Conservation (phyloP, 1,140 invertebrate species). For the Procambarus clarkii region DNA sequence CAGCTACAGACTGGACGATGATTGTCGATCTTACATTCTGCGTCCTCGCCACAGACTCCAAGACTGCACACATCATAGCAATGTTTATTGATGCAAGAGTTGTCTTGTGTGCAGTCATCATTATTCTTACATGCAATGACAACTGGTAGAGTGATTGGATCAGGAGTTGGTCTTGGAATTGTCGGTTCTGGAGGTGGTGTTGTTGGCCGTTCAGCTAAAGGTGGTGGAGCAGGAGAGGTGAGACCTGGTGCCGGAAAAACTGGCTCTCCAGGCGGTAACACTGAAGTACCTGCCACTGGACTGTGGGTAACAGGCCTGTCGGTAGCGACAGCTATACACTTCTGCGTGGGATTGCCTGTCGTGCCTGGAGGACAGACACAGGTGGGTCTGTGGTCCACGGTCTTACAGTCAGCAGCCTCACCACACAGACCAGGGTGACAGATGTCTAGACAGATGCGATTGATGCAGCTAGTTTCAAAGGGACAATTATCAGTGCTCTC, state of each 20-base stretch:
- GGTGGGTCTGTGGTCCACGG: conserved; percentile 85
- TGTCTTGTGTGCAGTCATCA: conserved; percentile 83
- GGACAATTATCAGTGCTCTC: conserved; percentile 82
- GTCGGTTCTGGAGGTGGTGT: conserved; percentile 81
- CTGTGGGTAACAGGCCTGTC: conserved; percentile 74
- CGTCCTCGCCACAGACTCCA: conserved; percentile 84
- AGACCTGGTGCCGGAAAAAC: conserved; percentile 21
- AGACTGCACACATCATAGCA: conserved; percentile 86
- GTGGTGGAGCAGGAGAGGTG: conserved; percentile 40
- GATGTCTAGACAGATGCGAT: conserved; percentile 88
- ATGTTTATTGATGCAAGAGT: conserved; percentile 81
- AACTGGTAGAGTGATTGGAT: conserved; percentile 77
- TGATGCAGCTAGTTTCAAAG: conserved; percentile 91
- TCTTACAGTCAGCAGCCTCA: conserved; percentile 89
- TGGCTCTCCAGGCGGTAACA: conserved; percentile 83
- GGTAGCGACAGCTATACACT: conserved; percentile 66
- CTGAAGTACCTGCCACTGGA: conserved; percentile 84
- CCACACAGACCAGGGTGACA: conserved; percentile 84
- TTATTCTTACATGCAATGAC: conserved; percentile 66
- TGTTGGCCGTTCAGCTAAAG: conserved; percentile 75
- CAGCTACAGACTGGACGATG: conserved; percentile 74
- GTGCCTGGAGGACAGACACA: conserved; percentile 72
- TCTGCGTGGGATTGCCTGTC: conserved; percentile 75
- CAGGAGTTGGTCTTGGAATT: conserved; percentile 73
- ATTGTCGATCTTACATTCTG: conserved; percentile 80